Conservation (phyloP, 2,888 invertebrate genomes). For the Ectemnius continuus region DNA sequence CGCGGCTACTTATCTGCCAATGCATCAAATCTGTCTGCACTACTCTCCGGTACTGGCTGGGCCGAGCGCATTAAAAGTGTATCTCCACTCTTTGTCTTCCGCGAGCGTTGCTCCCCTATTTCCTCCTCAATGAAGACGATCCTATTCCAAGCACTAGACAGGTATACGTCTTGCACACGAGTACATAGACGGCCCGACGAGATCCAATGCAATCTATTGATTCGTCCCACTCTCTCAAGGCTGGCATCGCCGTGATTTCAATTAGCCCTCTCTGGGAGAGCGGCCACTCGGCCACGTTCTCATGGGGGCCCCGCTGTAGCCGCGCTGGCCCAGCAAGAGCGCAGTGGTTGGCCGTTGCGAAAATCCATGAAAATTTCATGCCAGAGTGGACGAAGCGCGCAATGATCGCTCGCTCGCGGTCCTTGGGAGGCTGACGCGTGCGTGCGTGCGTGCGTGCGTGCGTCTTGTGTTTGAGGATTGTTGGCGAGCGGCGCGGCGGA, state of each 20-base stretch:
- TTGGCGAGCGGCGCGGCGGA: too few relatives aligned
- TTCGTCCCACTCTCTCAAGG: too few relatives aligned
- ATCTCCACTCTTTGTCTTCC: slow-evolving; percentile 40
- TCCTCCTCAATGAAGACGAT: background rate
- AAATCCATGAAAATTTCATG: slow-evolving; percentile 7
- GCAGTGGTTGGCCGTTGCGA: background rate
- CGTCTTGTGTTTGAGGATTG: background rate
- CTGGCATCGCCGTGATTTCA: too few relatives aligned
- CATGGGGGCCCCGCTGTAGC: too few relatives aligned
- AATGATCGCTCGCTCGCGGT: background rate
- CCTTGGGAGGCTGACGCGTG: background rate
- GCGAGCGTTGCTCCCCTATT: background rate
- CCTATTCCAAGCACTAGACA: too few relatives aligned
- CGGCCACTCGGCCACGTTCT: too few relatives aligned
- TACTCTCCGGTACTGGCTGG: slow-evolving; percentile 1
- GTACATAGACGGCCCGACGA: too few relatives aligned
- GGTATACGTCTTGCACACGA: too few relatives aligned
- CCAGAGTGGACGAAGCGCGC: background rate
- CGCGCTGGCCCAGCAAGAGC: too few relatives aligned
- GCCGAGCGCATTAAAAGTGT: slow-evolving; percentile 55
- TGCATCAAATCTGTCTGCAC: slow-evolving; percentile 68
- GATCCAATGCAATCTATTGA: too few relatives aligned
- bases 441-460: background rate
- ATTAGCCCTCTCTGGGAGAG: too few relatives aligned
- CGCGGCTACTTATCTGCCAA: slow-evolving; percentile 68